A percentile compares a stretch with the other conserved stretches of the same genome.
Evolutionary conservation across 2,113 vertebrate genomes (phyloP).

Genomic region (Scophthalmus maximus): DNA sequence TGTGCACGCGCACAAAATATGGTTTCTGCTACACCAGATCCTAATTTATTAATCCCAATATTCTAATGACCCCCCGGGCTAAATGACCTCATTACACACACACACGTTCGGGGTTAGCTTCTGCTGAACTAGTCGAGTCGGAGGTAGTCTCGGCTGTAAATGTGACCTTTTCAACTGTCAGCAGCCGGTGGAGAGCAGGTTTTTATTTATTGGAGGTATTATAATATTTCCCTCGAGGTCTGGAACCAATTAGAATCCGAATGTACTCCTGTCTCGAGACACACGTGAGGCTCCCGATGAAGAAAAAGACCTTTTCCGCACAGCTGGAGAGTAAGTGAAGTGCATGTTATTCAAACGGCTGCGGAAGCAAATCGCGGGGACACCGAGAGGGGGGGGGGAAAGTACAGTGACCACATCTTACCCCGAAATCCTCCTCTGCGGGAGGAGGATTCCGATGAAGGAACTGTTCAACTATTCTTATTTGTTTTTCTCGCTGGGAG

Average conservation of each 20-base stretch:
- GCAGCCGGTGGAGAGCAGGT: conserved; percentile 37
- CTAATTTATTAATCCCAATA: conserved; percentile 73
- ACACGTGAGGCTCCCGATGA: background rate
- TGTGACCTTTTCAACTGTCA: conserved; percentile 55
- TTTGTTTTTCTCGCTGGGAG: background rate
- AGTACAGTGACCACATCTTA: no score
- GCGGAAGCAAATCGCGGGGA: conserved; percentile 46
- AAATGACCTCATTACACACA: conserved; percentile 67
- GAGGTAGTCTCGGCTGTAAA: conserved; percentile 30
- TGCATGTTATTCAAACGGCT: conserved; percentile 59
- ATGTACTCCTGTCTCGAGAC: conserved; percentile 36
- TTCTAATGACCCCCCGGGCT: conserved; percentile 63
- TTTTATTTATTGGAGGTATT: conserved; percentile 34
- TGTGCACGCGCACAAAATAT: conserved; percentile 2
- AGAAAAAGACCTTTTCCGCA: conserved; percentile 3
- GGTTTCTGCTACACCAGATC: conserved; percentile 34
- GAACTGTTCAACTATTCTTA: background rate
- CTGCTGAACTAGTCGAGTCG: conserved; percentile 37
- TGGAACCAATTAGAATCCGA: conserved; percentile 39
- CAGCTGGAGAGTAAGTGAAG: conserved; percentile 57
- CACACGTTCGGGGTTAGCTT: no score
- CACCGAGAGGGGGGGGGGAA: background rate
- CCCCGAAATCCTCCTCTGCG: no score
- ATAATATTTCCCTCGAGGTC: conserved; percentile 38
- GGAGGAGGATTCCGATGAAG: conserved; percentile 2